A percentile compares a stretch with the other conserved stretches of the same genome.
Conservation (phyloP, 2,113 vertebrate genomes). For the Mustela nigripes region DNA sequence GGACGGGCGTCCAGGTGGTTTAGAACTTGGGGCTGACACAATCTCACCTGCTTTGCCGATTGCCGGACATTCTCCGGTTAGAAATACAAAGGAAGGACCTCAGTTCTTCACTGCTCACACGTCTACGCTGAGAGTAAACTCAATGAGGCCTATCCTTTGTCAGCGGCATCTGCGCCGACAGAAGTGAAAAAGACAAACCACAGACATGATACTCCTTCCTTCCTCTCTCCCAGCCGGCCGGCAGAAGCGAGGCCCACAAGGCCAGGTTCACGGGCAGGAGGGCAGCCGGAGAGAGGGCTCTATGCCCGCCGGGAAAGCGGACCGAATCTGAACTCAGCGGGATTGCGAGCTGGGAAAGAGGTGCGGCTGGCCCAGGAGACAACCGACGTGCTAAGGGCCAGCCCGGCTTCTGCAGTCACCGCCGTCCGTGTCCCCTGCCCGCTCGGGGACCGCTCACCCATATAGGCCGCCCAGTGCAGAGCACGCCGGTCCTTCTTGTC, state of each 20-base stretch:
- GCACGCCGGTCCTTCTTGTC: constrained; percentile 98
- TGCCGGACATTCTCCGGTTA: neutral
- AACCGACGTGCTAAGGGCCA: neutral
- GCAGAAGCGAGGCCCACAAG: neutral
- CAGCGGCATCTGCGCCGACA: neutral
- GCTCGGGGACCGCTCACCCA: constrained; percentile 91
- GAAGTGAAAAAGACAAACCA: neutral
- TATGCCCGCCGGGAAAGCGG: neutral
- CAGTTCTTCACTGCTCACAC: neutral
- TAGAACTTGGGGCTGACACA: neutral
- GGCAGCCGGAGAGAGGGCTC: neutral
- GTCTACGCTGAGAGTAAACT: neutral
- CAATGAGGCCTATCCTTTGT: neutral
- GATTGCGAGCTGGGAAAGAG: neutral
- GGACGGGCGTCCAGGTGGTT: neutral
- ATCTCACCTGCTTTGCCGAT: neutral
- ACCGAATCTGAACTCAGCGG: neutral
- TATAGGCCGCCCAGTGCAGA: constrained; percentile 97
- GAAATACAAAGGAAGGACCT: constrained; percentile 15
- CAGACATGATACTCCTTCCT: neutral
- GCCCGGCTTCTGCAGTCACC: neutral
- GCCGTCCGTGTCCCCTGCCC: neutral
- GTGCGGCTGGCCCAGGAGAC: neutral
- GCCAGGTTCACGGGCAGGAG: fast-evolving
- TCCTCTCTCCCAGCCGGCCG: fast-evolving